A percentile compares a stretch with the other conserved stretches of the same genome.
These are phyloP conservation scores for Pristiophorus japonicus DNA, from an alignment of 2,113 vertebrate species.

Conservation along the genomic window DNA sequence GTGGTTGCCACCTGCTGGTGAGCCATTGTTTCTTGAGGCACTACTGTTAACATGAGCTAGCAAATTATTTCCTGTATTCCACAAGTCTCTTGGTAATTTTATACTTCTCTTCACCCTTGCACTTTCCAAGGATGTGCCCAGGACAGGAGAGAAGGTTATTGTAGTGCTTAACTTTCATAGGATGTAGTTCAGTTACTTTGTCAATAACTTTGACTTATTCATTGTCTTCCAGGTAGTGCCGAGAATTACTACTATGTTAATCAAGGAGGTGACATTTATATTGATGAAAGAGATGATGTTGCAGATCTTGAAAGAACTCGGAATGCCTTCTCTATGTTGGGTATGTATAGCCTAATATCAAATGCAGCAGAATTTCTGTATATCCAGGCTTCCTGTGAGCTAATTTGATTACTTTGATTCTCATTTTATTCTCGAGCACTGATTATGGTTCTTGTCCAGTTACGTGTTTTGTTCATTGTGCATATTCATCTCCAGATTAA, in stretches of 20 bases:
- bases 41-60: not conserved
- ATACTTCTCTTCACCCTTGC: too few relatives aligned
- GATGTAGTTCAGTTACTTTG: not conserved
- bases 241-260: constrained; percentile 60
- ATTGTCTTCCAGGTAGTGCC: constrained; percentile 51
- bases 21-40: not conserved
- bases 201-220: not conserved
- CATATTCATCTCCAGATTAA: not conserved
- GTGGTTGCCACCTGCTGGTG: not conserved
- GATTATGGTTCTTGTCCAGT: not conserved
- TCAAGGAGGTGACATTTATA: constrained; percentile 53
- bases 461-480: not conserved
- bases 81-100: too few relatives aligned
- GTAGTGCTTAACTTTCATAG: not conserved
- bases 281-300: constrained; percentile 52
- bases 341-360: constrained; percentile 44
- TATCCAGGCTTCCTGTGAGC: not conserved
- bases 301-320: constrained; percentile 55
- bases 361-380: not conserved
- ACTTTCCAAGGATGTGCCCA: too few relatives aligned
- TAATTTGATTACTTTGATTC: too few relatives aligned
- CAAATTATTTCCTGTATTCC: too few relatives aligned
- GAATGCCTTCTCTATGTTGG: constrained; percentile 58
- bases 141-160: not conserved
- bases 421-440: too few relatives aligned